These are phyloP conservation scores for Brachionus sp. DNA, from an alignment of 1,140 invertebrate species.

Conservation along the genomic window DNA sequence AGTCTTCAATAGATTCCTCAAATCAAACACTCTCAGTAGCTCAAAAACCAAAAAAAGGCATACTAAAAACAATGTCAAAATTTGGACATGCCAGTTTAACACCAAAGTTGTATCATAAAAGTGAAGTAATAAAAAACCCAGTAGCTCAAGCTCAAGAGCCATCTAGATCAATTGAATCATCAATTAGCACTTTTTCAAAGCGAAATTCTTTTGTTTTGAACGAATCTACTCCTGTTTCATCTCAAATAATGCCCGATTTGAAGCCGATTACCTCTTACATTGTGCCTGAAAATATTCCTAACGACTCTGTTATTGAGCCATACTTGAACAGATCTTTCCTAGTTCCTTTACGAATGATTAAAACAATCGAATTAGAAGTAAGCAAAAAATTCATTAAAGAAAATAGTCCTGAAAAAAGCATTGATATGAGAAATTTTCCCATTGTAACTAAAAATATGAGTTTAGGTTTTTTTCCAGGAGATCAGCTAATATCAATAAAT, in stretches of 20 bases:
- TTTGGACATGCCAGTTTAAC: constrained; percentile 2
- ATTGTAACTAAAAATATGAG: neutral
- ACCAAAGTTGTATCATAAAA: neutral
- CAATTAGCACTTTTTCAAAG: constrained; percentile 8
- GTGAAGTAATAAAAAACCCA: neutral
- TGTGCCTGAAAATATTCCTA: neutral
- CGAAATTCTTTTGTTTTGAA: neutral
- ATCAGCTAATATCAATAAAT: neutral
- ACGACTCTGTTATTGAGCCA: neutral
- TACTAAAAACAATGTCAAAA: constrained; percentile 31
- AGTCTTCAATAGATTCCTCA: constrained; percentile 8
- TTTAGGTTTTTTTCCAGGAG: neutral
- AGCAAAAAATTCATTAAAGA: neutral
- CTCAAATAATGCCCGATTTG: neutral
- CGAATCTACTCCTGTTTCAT: neutral
- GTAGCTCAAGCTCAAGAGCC: neutral
- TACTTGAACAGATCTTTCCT: neutral
- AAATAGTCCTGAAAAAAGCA: neutral
- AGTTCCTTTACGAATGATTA: neutral
- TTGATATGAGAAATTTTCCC: neutral
- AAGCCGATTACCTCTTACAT: neutral
- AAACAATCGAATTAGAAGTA: neutral
- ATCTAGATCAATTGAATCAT: neutral
- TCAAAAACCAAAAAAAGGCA: constrained; percentile 14
- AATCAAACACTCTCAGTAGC: neutral